These are phyloP conservation scores for Drosophila fuyamai DNA, from an alignment of 1,140 invertebrate species.

Conservation along the genomic window DNA sequence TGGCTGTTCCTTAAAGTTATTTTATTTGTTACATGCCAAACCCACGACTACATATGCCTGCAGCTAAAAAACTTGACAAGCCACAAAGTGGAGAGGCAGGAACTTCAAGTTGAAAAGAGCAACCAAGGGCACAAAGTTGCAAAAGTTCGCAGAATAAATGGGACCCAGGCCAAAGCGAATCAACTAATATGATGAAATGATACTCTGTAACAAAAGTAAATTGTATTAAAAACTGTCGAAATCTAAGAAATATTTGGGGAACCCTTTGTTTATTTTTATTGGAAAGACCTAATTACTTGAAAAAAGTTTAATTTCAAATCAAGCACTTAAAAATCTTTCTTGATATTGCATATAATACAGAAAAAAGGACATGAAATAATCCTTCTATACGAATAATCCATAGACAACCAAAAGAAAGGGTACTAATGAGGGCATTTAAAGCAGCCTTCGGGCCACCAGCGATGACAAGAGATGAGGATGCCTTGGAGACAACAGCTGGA, in stretches of 20 bases:
- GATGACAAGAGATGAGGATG: slow-evolving; percentile 25
- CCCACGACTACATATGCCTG: slow-evolving; percentile 30
- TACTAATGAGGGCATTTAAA: slow-evolving; percentile 48
- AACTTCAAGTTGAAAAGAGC: slow-evolving; percentile 19
- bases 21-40: slow-evolving; percentile 20
- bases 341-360: background rate
- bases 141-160: slow-evolving; percentile 41
- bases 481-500: slow-evolving; percentile 35
- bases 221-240: background rate
- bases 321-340: no score
- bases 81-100: slow-evolving; percentile 20
- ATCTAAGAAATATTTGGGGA: background rate
- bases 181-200: background rate
- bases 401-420: background rate
- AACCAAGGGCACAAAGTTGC: slow-evolving; percentile 37
- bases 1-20: background rate
- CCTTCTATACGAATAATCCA: background rate
- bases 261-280: no score
- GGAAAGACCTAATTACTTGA: no score
- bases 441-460: slow-evolving; percentile 40
- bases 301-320: no score
- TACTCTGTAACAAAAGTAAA: slow-evolving; percentile 7
- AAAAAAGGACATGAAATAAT: background rate
- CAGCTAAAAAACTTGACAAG: slow-evolving; percentile 48
- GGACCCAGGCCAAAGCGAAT: background rate